Percentiles rank a stretch among this genome's conserved stretches.
These are phyloP conservation scores for Lottia gigantea DNA, from an alignment of 2,888 invertebrate species.

Conservation along the genomic window DNA sequence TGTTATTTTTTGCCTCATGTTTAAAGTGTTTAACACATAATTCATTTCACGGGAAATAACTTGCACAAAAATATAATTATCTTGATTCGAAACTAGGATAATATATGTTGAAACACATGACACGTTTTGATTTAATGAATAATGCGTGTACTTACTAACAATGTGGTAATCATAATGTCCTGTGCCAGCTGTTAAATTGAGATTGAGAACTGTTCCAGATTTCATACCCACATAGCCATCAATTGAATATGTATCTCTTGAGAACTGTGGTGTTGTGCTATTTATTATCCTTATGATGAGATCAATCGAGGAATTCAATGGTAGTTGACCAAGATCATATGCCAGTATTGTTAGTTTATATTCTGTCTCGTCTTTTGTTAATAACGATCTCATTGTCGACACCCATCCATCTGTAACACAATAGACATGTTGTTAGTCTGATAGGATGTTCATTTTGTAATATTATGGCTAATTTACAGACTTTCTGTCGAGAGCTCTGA, in stretches of 20 bases:
- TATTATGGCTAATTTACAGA: too few relatives aligned
- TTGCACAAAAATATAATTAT: too few relatives aligned
- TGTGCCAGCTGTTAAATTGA: conserved; percentile 52
- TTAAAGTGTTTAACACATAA: too few relatives aligned
- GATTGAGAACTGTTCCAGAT: conserved; percentile 42
- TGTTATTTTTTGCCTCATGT: too few relatives aligned
- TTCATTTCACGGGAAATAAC: too few relatives aligned
- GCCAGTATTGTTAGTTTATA: conserved; percentile 34
- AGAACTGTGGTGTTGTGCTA: conserved; percentile 52
- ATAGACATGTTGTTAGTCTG: too few relatives aligned
- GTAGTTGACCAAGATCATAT: conserved; percentile 30
- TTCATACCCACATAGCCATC: conserved; percentile 52
- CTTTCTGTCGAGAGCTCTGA: too few relatives aligned
- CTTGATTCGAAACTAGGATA: too few relatives aligned
- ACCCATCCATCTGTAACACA: neutral
- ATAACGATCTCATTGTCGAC: neutral
- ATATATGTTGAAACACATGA: too few relatives aligned
- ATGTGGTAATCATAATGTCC: conserved; percentile 54
- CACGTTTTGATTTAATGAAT: too few relatives aligned
- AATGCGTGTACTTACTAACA: conserved; percentile 37
- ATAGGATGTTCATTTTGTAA: too few relatives aligned
- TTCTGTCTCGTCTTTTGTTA: neutral
- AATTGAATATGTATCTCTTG: conserved; percentile 49
- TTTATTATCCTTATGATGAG: conserved; percentile 59
- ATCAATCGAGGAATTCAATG: conserved; percentile 17